Conservation (phyloP, 1,140 invertebrate genomes). For the Ostrea edulis region DNA sequence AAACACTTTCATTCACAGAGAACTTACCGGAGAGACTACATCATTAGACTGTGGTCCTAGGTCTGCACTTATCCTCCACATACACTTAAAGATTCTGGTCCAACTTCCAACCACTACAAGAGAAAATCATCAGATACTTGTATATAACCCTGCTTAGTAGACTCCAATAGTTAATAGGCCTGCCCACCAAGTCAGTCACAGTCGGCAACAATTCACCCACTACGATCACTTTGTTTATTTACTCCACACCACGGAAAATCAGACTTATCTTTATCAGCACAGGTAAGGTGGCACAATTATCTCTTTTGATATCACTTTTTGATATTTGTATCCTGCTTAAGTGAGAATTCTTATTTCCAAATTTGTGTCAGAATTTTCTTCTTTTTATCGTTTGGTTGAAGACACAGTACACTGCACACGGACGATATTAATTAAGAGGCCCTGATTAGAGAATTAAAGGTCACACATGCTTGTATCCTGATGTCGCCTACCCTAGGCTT, state of each 20-base stretch:
- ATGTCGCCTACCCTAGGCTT: not conserved
- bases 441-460: slow-evolving; percentile 9
- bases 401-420: not conserved
- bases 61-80: slow-evolving; percentile 2
- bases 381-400: not conserved
- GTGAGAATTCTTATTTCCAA: not conserved
- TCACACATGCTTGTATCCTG: not conserved
- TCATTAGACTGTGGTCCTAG: not conserved
- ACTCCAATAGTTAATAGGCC: slow-evolving; percentile 5
- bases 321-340: slow-evolving; percentile 7
- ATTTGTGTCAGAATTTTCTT: not conserved
- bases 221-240: slow-evolving; percentile 37
- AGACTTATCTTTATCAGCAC: slow-evolving; percentile 16
- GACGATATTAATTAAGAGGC: not conserved
- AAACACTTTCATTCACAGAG: not conserved
- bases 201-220: slow-evolving; percentile 11
- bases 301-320: slow-evolving; percentile 32
- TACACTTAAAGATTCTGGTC: slow-evolving; percentile 13
- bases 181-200: slow-evolving; percentile 20
- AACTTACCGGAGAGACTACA: slow-evolving; percentile 1
- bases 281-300: slow-evolving; percentile 25
- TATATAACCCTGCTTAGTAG: slow-evolving; percentile 16
- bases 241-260: slow-evolving; percentile 25
- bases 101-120: not conserved
- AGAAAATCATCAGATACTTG: slow-evolving; percentile 23